Conservation (phyloP, 2,113 vertebrate genomes). For the Bothrops jararaca region DNA sequence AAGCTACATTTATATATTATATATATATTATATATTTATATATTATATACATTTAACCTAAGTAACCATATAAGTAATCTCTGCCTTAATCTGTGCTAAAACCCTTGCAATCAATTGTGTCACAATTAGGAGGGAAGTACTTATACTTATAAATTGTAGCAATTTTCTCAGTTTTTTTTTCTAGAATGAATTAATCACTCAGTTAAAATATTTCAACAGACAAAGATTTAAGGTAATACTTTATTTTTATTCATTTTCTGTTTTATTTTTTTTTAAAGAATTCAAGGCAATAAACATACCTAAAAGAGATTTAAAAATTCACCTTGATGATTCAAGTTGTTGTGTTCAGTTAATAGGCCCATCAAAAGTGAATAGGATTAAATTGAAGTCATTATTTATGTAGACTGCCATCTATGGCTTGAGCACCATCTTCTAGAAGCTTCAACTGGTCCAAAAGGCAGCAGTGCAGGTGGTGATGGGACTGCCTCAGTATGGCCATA, state of each 20-base stretch:
- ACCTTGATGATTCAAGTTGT: background rate
- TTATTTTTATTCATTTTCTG: background rate
- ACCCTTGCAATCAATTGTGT: background rate
- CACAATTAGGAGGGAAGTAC: background rate
- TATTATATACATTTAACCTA: too few relatives aligned
- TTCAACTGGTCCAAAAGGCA: background rate
- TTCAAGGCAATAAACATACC: background rate
- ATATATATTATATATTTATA: background rate
- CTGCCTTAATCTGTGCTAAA: background rate
- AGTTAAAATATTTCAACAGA: background rate
- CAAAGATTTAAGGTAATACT: background rate
- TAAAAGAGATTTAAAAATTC: background rate
- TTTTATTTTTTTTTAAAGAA: background rate
- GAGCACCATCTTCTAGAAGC: background rate
- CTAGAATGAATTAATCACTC: too few relatives aligned
- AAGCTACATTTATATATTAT: background rate
- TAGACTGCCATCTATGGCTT: background rate
- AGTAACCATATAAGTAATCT: background rate
- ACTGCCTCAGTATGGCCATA: background rate
- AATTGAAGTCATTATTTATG: background rate
- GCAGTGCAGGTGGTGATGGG: background rate
- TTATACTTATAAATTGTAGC: background rate
- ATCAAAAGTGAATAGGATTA: background rate
- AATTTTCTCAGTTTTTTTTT: background rate
- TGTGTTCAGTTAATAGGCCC: background rate